Base-by-base conservation (phyloP, 1,140 invertebrate species). In the Eumeta japonica region DNA sequence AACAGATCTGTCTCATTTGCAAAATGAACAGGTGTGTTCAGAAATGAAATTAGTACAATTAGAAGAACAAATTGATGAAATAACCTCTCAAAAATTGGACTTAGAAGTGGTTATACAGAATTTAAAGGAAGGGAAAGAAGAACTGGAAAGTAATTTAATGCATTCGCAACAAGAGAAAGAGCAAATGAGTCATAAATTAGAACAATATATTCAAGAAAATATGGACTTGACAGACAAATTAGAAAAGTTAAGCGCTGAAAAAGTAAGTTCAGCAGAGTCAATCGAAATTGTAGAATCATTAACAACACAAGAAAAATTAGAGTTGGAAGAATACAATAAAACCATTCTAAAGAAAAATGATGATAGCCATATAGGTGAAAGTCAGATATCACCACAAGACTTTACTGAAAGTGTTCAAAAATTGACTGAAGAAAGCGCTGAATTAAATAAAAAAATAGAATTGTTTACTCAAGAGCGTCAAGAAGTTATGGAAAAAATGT, bases 21-120 rank as follows among this genome's bases (percentile, higher is more conserved):
- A 85, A 60, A 83, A 79, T 73, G 75, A 76, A 44, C 75, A 77
- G 52, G 75, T 77, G 37, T 67, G 79, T n/a, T 82, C 83, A 4
- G 84, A 88, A 73, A 83, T 89, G 50, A 85, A 83, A 46, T 77
- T 80, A 4, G 84, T 85, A 10, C 83, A 87, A 47, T 58, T 87
- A 39, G 81, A 85, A 59, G 85, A 87, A 56, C 80, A 86, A 57
- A 58, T 85, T 11, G 84, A 86, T 49, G 50, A 64, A 16, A 41
- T 78, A 2, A 70, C 71, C 24, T 60, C 56, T 4, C 64, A 75
- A 45, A 79, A 79, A 46, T 76, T 73, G 20, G 74, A 80, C 50
- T 45, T 79, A 36, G 61, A 64, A 50, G 63, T 74, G n/a, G 67
- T 80, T 16, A 68, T 81, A 20, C 75, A 83, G 24, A 55, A 49